Base-by-base conservation (phyloP, 2,113 vertebrate genomes). In the Poicephalus gulielmi region DNA sequence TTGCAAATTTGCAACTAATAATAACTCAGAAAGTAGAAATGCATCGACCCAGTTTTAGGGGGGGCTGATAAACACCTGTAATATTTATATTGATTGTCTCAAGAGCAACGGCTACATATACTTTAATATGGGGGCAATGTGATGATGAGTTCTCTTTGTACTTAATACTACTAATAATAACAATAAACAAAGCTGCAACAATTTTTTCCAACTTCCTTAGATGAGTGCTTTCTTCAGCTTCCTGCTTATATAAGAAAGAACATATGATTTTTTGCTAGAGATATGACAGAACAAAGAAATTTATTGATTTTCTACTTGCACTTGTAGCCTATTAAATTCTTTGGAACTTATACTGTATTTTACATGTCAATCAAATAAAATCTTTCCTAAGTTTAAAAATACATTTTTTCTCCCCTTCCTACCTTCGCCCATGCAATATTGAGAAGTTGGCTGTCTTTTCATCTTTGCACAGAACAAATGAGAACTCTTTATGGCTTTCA, bases 331-430 rank as follows among this genome's bases (percentile, higher is more conserved):
- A 83, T 78, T 73, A 81, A 44, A 9, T 95, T 95, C 35, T 87
- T 91, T 81, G 77, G 74, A 88, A 44, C 31, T 86, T 82, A 55
- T 43, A 64, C 33, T 78, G 18, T 37, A 86, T 91, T 96, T 95
- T 89, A 66, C 4, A 27, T 74, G 74, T 86, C 87, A 96, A 76
- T 91, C 77, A 96, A 88, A 13, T 67, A 71, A 90, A 96, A 93
- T 82, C 2, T 78, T 90, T 92, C 41, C 11, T 17, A 76, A 59
- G 44, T 83, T 90, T 79, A 89, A 93, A 96, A 96, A 94, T 85
- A 63, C 19, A 44, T 59, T 77, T 84, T 67, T 83, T 69, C 33
- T 90, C 63, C 20, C 5, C 19, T 87, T 91, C 33, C 8, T 47
- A 49, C 33, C 16, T 79, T 93, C 18, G 0, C 46, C 31, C 30